Percentiles rank a stretch among this genome's conserved stretches.
Evolutionary conservation across 2,113 vertebrate genomes (phyloP).

Genomic region (Saccopteryx leptura): DNA sequence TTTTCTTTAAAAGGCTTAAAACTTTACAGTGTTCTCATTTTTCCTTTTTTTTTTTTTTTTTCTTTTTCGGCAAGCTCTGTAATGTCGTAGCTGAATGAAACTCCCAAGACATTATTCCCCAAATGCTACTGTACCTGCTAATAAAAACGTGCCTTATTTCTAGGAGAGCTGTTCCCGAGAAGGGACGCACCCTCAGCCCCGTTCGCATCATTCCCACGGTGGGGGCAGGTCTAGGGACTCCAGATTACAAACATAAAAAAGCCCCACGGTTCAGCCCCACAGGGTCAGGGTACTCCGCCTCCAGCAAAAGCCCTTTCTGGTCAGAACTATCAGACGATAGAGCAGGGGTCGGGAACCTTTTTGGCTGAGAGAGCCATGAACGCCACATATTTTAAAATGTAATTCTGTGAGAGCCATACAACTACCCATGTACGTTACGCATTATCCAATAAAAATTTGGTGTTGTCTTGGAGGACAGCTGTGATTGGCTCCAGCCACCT

Average conservation of each 20-base stretch:
- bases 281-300: neutral
- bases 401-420: too few species aligned
- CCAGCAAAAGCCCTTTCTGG: neutral
- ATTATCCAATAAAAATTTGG: too few species aligned
- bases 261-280: neutral
- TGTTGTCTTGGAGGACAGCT: too few species aligned
- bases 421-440: too few species aligned
- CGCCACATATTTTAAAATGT: too few species aligned
- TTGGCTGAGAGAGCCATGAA: too few species aligned
- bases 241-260: neutral
- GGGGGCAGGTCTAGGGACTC: neutral
- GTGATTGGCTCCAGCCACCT: too few species aligned
- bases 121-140: neutral
- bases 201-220: neutral
- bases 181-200: too few species aligned
- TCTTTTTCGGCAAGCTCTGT: neutral
- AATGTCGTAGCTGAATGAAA: constrained; percentile 29
- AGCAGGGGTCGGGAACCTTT: neutral
- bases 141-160: neutral
- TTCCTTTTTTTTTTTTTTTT: neutral
- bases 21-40: neutral
- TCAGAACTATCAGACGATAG: neutral
- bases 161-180: neutral
- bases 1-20: constrained; percentile 48
- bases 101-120: neutral